Percentiles rank a stretch among this genome's conserved stretches.
Evolutionary conservation across 2,797 vertebrate genomes (phyloP).

Genomic region (Gallinago solitaria): DNA sequence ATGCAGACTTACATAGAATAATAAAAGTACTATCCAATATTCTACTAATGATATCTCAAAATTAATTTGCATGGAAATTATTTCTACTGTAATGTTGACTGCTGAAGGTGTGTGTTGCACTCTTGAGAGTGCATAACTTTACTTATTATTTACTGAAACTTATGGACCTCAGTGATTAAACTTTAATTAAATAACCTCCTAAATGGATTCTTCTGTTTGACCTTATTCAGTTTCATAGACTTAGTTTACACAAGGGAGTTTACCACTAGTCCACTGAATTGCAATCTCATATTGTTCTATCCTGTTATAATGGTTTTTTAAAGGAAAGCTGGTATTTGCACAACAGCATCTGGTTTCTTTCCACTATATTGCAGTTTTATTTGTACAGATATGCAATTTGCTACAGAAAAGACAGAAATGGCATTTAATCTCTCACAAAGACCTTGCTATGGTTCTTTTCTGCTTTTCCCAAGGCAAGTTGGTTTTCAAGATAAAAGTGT

Average conservation of each 20-base stretch:
- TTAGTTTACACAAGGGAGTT: background rate
- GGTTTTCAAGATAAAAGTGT: background rate
- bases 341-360: background rate
- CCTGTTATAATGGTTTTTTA: background rate
- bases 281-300: background rate
- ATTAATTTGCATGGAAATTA: constrained; percentile 17
- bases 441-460: background rate
- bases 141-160: background rate
- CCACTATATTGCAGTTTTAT: background rate
- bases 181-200: constrained; percentile 38
- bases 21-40: background rate
- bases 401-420: background rate
- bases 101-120: background rate
- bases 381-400: background rate
- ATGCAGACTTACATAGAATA: background rate
- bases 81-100: background rate
- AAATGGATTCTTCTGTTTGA: constrained; percentile 13
- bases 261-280: background rate
- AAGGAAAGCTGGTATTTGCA: background rate
- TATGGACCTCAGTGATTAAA: background rate
- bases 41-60: background rate
- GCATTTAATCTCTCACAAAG: background rate
- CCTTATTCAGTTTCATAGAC: background rate
- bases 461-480: background rate
- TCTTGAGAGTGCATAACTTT: background rate